These are phyloP conservation scores for Octodon degus DNA, from an alignment of 2,113 vertebrate genomes.

Conservation along the genomic window DNA sequence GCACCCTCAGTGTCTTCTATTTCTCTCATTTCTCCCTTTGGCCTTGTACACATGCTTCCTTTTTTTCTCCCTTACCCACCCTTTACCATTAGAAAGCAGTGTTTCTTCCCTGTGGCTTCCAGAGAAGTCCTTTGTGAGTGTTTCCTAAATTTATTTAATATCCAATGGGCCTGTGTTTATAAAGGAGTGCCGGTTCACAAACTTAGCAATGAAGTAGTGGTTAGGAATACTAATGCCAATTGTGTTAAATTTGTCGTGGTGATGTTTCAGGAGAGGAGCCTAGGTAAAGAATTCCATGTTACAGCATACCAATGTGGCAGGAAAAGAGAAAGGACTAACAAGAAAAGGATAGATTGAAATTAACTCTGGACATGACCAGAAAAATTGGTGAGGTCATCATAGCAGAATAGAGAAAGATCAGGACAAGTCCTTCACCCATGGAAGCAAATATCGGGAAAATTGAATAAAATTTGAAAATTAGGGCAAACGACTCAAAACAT, in stretches of 20 bases:
- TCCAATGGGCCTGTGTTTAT: conserved; percentile 13
- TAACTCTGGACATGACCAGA: not conserved
- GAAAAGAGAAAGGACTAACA: not conserved
- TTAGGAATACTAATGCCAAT: not conserved
- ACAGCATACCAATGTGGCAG: conserved; percentile 3
- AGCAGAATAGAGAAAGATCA: conserved; percentile 44
- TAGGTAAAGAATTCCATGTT: conserved; percentile 21
- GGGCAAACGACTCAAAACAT: not conserved
- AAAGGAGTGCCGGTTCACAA: conserved; percentile 36
- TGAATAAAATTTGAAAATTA: conserved; percentile 13
- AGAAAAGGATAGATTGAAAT: not conserved
- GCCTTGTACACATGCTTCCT: not conserved
- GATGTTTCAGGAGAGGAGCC: conserved; percentile 40
- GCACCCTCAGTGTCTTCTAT: not conserved
- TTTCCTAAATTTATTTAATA: conserved; percentile 29
- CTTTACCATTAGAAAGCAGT: not conserved
- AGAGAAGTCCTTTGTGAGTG: not conserved
- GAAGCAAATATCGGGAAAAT: not conserved
- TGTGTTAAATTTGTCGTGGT: conserved; percentile 34
- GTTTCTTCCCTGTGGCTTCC: not conserved
- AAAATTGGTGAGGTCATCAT: not conserved
- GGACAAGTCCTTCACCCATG: not conserved
- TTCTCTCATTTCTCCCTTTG: not conserved
- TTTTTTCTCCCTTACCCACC: not conserved
- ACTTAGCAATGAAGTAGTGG: not conserved